These are phyloP conservation scores for Ptilonorhynchus violaceus DNA, from an alignment of 2,113 vertebrate genomes.

Conservation along the genomic window DNA sequence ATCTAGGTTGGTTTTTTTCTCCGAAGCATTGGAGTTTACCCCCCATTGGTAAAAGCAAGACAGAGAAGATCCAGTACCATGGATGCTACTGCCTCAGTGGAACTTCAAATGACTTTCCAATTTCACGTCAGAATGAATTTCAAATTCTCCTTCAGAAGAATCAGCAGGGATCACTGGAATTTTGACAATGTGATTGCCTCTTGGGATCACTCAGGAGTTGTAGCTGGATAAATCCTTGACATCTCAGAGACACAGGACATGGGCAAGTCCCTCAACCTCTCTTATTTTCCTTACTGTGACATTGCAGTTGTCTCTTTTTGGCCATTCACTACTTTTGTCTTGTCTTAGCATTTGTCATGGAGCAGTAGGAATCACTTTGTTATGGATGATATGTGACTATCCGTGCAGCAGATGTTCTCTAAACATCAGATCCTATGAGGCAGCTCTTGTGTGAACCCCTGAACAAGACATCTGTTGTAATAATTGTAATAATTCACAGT, in stretches of 20 bases:
- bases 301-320: neutral
- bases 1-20: fast-evolving
- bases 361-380: neutral
- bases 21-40: neutral
- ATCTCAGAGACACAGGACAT: neutral
- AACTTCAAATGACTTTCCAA: neutral
- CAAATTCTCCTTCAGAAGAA: neutral
- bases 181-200: neutral
- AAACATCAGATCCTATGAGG: neutral
- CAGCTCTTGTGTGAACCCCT: neutral
- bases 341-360: neutral
- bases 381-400: neutral
- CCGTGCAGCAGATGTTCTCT: neutral
- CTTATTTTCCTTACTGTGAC: neutral
- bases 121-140: neutral
- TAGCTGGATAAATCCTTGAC: neutral
- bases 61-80: neutral
- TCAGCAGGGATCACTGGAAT: neutral
- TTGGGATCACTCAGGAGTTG: neutral
- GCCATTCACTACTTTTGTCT: neutral
- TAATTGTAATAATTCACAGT: neutral
- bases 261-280: neutral
- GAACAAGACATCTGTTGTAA: neutral
- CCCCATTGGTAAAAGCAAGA: neutral
- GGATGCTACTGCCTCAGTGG: neutral